Conservation (phyloP, 2,888 invertebrate genomes). For the Venusia cambrica region DNA sequence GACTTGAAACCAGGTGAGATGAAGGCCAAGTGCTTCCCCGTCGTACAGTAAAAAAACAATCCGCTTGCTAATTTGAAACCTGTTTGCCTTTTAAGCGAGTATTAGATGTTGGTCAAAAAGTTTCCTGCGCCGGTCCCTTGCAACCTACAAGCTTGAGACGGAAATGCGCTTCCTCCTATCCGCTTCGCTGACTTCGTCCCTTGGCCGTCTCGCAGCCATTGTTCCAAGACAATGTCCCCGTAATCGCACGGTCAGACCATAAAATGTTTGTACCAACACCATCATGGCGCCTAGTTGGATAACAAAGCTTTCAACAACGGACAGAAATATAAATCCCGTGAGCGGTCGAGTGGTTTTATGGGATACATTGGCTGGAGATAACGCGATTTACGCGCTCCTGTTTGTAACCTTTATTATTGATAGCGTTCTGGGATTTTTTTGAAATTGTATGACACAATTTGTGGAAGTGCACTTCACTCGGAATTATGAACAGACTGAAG, state of each 20-base stretch:
- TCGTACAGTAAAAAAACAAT: too few species aligned
- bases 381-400: conserved; percentile 9
- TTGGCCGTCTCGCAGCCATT: conserved; percentile 48
- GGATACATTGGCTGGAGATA: conserved; percentile 11
- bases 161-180: conserved; percentile 64
- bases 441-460: too few species aligned
- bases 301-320: conserved; percentile 28
- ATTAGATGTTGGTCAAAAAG: too few species aligned
- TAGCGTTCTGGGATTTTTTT: too few species aligned
- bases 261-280: conserved; percentile 31
- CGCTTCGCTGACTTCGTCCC: conserved; percentile 50
- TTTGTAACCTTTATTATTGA: too few species aligned
- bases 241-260: conserved; percentile 32
- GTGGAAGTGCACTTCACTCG: too few species aligned
- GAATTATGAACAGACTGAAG: background rate
- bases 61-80: too few species aligned
- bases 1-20: too few species aligned
- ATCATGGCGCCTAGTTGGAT: conserved; percentile 29
- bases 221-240: conserved; percentile 48
- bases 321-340: conserved; percentile 16
- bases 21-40: too few species aligned
- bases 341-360: conserved; percentile 17
- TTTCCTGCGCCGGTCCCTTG: conserved; percentile 40
- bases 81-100: too few species aligned
- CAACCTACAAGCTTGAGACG: conserved; percentile 41